Conservation (phyloP, 2,888 invertebrate species). For the Cylindroiulus punctatus region DNA sequence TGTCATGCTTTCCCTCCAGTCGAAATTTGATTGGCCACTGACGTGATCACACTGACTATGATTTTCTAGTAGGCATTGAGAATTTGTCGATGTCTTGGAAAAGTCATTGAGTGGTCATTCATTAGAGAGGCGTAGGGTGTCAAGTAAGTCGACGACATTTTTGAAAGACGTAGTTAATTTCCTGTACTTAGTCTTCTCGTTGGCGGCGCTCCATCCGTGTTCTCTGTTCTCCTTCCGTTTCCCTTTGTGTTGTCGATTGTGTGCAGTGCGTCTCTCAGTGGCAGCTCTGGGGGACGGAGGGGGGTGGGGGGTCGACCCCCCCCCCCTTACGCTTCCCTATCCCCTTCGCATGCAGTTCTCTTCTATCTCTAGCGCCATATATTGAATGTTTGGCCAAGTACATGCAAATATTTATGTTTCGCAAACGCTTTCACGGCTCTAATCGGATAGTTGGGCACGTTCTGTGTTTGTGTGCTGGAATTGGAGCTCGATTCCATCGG, state of each 20-base stretch:
- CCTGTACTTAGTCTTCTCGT: no score
- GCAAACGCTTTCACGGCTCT: conserved; percentile 52
- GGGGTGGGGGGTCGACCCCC: no score
- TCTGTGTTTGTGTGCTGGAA: conserved; percentile 45
- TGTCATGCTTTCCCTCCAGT: no score
- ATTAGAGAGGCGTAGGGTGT: no score
- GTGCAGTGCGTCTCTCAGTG: no score
- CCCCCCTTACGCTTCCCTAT: not conserved
- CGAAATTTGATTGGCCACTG: no score
- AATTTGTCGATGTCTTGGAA: no score
- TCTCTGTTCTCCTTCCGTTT: not conserved
- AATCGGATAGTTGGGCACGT: conserved; percentile 52
- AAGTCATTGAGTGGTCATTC: no score
- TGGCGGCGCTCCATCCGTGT: not conserved
- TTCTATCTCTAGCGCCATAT: conserved; percentile 37
- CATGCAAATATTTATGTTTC: conserved; percentile 56
- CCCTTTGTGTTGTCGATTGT: not conserved
- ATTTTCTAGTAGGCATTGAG: no score
- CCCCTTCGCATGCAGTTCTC: conserved; percentile 3
- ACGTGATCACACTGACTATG: no score
- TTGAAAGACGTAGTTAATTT: no score
- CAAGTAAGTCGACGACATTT: no score
- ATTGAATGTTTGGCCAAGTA: conserved; percentile 52
- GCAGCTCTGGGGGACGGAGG: not conserved
- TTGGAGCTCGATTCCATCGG: conserved; percentile 32